Base-by-base conservation (phyloP, 30 jellyfish, hydroid and myxozoan genomes). In the Morbakka virulenta region DNA sequence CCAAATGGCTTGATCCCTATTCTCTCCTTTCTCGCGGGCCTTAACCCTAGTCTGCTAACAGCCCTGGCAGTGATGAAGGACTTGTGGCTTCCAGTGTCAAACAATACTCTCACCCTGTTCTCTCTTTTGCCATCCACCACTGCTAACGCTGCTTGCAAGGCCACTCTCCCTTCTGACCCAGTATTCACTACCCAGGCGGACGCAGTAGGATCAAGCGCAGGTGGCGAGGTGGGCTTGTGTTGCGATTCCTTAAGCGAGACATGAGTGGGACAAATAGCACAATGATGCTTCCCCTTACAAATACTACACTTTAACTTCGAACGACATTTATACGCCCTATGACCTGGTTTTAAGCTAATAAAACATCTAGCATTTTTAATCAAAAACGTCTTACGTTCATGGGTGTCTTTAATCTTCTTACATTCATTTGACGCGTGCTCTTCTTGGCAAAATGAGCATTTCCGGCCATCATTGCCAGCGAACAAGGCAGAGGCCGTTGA, bases 161-260 rank as follows among this genome's bases (percentile, higher is more conserved):
- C 57, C 57, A 41, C 17, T 50, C 24, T 41, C 79, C 23, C 30
- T 74, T 32, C 53, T 22, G 74, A 74, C 3, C 85, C 65, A 30
- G 85, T 74, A 32, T 53, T 50, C 53, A 73, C 85, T 12, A 52
- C 85, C 85, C 85, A 74, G 31, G 85, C 27, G 14, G 77, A 2
- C 1, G 85, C 85, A 3, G n/a, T 52, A 64, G 85, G 85, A 41
- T 72, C 77, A 3, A 72, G 77, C 9, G 51, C 2, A 31, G 84
- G 84, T 72, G 57, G 57, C 17, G 57, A 9, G 17, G 57, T 41
- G 57, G 57, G 57, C 57, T 41, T 41, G 13, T 9, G 57, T 17
- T 41, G 57, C 57, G 17, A 17, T 17, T 41, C 57, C 57, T 41
- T 41, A 41, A 9, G 9, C 9, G 57, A 17, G 17, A 17, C 57